Evolutionary conservation across 2,113 vertebrate species (phyloP).

Genomic region (Cyprinodon tularosa): DNA sequence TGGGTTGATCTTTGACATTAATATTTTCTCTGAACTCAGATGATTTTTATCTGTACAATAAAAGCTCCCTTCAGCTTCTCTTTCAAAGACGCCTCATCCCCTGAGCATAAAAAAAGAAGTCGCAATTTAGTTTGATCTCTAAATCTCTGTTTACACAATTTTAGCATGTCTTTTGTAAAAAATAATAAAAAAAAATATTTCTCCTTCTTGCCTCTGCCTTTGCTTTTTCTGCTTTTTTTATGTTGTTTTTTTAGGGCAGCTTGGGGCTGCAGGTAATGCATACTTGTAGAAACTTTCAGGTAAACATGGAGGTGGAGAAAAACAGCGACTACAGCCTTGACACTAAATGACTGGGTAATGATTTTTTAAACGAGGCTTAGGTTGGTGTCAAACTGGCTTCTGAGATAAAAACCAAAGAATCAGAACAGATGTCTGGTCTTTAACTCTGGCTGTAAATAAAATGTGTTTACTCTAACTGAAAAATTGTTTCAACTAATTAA

Average conservation of each 20-base stretch:
- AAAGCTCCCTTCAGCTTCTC: slow-evolving; percentile 28
- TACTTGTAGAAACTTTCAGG: slow-evolving; percentile 13
- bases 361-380: background rate
- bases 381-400: background rate
- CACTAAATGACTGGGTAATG: background rate
- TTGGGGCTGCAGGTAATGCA: background rate
- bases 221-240: background rate
- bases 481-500: background rate
- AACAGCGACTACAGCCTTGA: slow-evolving; percentile 6
- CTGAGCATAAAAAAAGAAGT: slow-evolving; percentile 22
- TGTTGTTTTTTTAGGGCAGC: background rate
- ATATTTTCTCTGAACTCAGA: slow-evolving; percentile 40
- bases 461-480: background rate
- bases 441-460: background rate
- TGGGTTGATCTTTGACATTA: slow-evolving; percentile 54
- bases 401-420: background rate
- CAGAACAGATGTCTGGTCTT: background rate
- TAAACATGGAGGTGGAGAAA: slow-evolving; percentile 25
- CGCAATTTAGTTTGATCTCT: slow-evolving; percentile 40
- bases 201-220: slow-evolving; percentile 15
- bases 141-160: slow-evolving; percentile 60
- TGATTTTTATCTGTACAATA: slow-evolving; percentile 44
- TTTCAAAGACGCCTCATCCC: slow-evolving; percentile 38
- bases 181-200: slow-evolving; percentile 83
- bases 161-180: slow-evolving; percentile 83